phyloP scores from a whole-genome alignment of 2,888 invertebrate genomes.

The Drymonia ruficornis region DNA sequence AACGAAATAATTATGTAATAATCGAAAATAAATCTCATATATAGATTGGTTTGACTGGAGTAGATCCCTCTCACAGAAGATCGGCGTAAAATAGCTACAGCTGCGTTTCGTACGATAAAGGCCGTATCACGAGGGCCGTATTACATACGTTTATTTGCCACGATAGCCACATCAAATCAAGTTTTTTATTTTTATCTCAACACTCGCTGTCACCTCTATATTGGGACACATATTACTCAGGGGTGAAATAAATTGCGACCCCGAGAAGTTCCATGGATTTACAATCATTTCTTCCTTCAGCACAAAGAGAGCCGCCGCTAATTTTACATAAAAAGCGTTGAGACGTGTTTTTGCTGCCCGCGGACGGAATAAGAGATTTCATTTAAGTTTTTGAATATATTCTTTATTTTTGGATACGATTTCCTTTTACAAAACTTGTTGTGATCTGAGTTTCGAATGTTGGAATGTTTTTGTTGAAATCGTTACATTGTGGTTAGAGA shows the following conservation, averaged over 20 bases:
- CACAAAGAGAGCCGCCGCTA: constrained; percentile 43
- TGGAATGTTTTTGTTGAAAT: not conserved
- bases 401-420: constrained; percentile 10
- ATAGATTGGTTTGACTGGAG: too few relatives aligned
- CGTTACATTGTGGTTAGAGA: not conserved
- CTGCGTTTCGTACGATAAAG: too few relatives aligned
- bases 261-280: constrained; percentile 50
- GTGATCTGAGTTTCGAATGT: constrained; percentile 4
- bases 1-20: too few relatives aligned
- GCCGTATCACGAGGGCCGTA: too few relatives aligned
- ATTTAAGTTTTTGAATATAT: constrained; percentile 30
- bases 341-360: constrained; percentile 26
- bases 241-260: constrained; percentile 49
- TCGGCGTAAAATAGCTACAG: too few relatives aligned
- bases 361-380: constrained; percentile 23
- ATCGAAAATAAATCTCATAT: too few relatives aligned
- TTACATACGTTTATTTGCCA: too few relatives aligned
- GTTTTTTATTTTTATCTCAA: not conserved
- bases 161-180: too few relatives aligned
- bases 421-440: constrained; percentile 21
- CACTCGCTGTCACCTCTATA: constrained; percentile 14
- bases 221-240: constrained; percentile 22
- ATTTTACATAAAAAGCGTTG: constrained; percentile 42
- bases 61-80: too few relatives aligned
- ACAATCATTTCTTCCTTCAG: constrained; percentile 45